A percentile compares a stretch with the other conserved stretches of the same genome.
phyloP scores from a whole-genome alignment of 2,888 invertebrate species.

The Bugulina stolonifera region DNA sequence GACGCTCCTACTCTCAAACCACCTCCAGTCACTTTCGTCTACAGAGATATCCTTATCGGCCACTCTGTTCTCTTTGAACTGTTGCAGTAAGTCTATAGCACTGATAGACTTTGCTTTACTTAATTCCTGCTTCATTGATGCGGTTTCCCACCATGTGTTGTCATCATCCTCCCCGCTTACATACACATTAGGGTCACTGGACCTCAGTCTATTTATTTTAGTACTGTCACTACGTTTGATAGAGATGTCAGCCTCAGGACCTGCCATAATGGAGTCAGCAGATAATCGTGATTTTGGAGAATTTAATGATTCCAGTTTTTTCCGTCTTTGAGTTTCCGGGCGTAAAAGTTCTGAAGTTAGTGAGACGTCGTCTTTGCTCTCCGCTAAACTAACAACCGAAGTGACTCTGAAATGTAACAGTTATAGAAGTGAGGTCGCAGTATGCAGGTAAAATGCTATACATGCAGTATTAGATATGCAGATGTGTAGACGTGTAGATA shows the following conservation, averaged over 20 bases:
- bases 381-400: neutral
- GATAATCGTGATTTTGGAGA: neutral
- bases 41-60: neutral
- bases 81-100: constrained; percentile 9
- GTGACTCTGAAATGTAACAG: neutral
- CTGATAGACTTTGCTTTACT: constrained; percentile 15
- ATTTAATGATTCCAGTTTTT: neutral
- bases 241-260: neutral
- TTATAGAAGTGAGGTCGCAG: too few species aligned
- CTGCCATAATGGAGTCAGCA: neutral
- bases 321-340: neutral
- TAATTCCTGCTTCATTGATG: neutral
- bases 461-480: too few species aligned
- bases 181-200: neutral
- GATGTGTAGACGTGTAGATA: neutral
- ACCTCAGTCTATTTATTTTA: neutral
- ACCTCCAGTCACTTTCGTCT: neutral
- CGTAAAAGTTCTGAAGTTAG: neutral
- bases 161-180: neutral
- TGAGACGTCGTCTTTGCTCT: constrained; percentile 10
- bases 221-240: neutral
- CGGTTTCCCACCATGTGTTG: neutral
- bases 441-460: too few species aligned
- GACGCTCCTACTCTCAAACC: neutral
- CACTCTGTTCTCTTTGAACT: neutral